Evolutionary conservation across 1,140 invertebrate species (phyloP), one percentile per base, ranked within the genome.

Genomic region (Daktulosphaira vitifoliae): DNA sequence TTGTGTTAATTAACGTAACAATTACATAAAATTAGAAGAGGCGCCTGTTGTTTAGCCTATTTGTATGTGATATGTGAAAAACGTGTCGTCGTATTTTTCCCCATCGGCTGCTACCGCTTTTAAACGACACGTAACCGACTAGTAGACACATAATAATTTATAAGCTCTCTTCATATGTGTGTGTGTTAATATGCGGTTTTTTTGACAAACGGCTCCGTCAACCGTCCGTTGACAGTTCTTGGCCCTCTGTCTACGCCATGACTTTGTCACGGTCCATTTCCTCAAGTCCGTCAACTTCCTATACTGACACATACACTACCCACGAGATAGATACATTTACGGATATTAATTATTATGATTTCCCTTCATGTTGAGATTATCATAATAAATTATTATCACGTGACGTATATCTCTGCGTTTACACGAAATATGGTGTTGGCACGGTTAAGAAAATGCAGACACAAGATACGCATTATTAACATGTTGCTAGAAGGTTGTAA

Each of bases 41-140:
- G 53, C 53, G 53, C 53, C 53, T 56, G 9, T 37, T 11, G 38
- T n/a, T n/a, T n/a, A n/a, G n/a, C n/a, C n/a, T n/a, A n/a, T 13
- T 7, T 9, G 11, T 51, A 18, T 16, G 49, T 2, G 13, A 37
- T 53, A 52, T 22, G 7, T 22, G 38, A 11, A 13, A 42, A 56
- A 56, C 25, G 38, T 15, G 38, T 42, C 2, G 39, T 42, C 4
- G 22, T 26, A 11, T 42, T 53, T 54, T 42, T 23, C 37, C 15
- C 18, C n/a, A 18, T 22, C 53, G n/a, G 52, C 33, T 29, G 22
- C 37, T 20, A 39, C 53, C 38, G 22, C 33, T 37, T 25, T 37
- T 56, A 56, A 56, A 56, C 53, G 53, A 56, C 53, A 44, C 53
- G 53, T 56, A 39, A 42, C 53, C 53, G 53, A n/a, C n/a, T n/a